Percentiles rank a stretch among this genome's conserved stretches.
These are phyloP conservation scores for Spodoptera frugiperda DNA, from an alignment of 1,140 invertebrate species.

Conservation along the genomic window DNA sequence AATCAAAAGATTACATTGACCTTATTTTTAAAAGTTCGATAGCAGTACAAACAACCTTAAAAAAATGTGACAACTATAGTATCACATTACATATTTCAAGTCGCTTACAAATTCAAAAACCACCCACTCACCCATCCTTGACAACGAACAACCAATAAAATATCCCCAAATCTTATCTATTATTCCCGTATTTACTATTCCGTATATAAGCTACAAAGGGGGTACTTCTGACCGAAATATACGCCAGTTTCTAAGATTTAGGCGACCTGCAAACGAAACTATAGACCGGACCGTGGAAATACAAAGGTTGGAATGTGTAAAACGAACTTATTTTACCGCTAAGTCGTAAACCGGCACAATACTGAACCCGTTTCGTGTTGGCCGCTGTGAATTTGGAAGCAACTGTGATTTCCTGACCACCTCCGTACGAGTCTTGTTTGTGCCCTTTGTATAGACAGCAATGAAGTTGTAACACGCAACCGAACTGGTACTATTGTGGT, in stretches of 20 bases:
- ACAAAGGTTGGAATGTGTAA: conserved; percentile 58
- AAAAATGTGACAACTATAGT: too few species aligned
- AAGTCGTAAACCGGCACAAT: conserved; percentile 55
- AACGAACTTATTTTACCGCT: conserved; percentile 55
- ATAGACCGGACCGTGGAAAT: conserved; percentile 18
- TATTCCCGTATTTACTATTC: neutral
- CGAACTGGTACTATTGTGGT: too few species aligned
- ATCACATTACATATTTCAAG: neutral
- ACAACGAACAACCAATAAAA: conserved; percentile 9
- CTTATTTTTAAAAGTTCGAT: too few species aligned
- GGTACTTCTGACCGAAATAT: conserved; percentile 13
- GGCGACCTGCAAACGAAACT: conserved; percentile 36
- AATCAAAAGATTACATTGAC: too few species aligned
- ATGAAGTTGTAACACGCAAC: too few species aligned
- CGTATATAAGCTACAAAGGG: conserved; percentile 1
- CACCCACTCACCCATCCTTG: neutral
- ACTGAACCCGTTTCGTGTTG: conserved; percentile 37
- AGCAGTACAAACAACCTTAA: too few species aligned
- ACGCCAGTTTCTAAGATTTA: conserved; percentile 27
- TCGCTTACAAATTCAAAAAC: conserved; percentile 18
- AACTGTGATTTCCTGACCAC: conserved; percentile 46
- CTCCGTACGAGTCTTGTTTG: conserved; percentile 1
- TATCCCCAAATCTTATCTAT: conserved; percentile 28
- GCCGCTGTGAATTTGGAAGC: conserved; percentile 37
- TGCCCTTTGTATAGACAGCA: neutral